Base-by-base conservation (phyloP, 2,888 invertebrate genomes). In the Amphipoea lucens region DNA sequence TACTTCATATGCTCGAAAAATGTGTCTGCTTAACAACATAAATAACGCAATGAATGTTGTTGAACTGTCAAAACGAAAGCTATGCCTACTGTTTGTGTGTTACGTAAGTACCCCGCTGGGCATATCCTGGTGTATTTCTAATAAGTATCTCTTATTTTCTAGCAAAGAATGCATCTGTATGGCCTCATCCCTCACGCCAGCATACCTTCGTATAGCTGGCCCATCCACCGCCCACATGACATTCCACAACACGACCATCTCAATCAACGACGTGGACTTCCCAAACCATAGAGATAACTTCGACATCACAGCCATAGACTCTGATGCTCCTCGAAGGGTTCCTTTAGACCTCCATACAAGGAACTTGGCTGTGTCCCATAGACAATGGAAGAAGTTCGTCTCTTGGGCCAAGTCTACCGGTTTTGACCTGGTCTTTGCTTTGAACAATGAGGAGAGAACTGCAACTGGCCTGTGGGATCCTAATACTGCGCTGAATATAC, bases 141-240 rank as follows among this genome's bases (percentile, higher is more conserved):
- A 60, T 4, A n/a, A 60, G n/a, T 60, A 3, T 60, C n/a, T 60
- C 42, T 14, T 78, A 71, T 73, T 72, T 94, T 95, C 76, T 93
- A 97, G 97, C 74, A 97, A 97, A 91, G 96, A 97, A 78, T 97
- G 98, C 73, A 93, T 97, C 48, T 97, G 97, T 82, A 97, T 98
- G 97, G 98, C 98, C 0, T 97, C 97, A 54, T 97, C 98, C 4
- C 93, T 98, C 36, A 96, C 97, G 0, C 98, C 98, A 2, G 98
- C 98, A 0, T 98, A 97, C 93, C 94, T 99, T 4, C 97, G 98
- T 74, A 97, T 99, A 68, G 98, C 98, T 36, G 98, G 98, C 0
- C 98, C 98, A 0, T 97, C 97, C 74, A 98, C 97, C 2, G 94
- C 97, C 2, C 94, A 94, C 74, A 94, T 97, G 82, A 91, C 92